Conservation (phyloP, 1,140 invertebrate species). For the Chymomyza costata region DNA sequence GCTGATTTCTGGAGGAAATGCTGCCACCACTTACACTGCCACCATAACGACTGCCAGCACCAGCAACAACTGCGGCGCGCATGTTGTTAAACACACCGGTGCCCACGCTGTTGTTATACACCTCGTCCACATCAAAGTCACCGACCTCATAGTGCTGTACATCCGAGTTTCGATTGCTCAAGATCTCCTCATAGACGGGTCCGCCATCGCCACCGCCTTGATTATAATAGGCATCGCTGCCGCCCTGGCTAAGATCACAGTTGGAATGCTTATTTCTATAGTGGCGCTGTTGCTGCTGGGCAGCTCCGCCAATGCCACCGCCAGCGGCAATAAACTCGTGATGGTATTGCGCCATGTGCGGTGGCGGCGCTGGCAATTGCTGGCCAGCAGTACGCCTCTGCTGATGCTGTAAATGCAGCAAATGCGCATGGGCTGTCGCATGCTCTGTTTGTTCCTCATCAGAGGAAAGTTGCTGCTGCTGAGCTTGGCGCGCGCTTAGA, state of each 20-base stretch:
- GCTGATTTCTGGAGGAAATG: constrained; percentile 53
- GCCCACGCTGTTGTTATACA: constrained; percentile 61
- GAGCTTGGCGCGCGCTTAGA: constrained; percentile 41
- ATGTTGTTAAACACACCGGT: constrained; percentile 60
- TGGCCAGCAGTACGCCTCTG: constrained; percentile 48
- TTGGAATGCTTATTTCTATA: constrained; percentile 75
- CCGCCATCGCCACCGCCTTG: constrained; percentile 80
- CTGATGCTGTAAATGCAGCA: constrained; percentile 59
- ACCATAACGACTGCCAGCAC: constrained; percentile 51
- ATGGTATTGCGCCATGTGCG: constrained; percentile 65
- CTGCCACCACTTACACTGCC: constrained; percentile 61
- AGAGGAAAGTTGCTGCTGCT: constrained; percentile 60
- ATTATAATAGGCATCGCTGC: constrained; percentile 77
- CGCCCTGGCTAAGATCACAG: constrained; percentile 70
- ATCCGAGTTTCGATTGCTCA: constrained; percentile 83
- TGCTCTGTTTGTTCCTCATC: constrained; percentile 65
- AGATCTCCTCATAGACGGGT: constrained; percentile 87
- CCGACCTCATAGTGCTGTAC: constrained; percentile 82
- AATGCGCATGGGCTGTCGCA: constrained; percentile 47
- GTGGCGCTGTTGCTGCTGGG: constrained; percentile 48
- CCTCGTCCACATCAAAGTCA: constrained; percentile 65
- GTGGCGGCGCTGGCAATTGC: constrained; percentile 55
- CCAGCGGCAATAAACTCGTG: constrained; percentile 36
- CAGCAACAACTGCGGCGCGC: constrained; percentile 51
- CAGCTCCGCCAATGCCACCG: constrained; percentile 3